Percentiles rank a stretch among this genome's conserved stretches.
Conservation (phyloP, 2,113 vertebrate species). For the Datnioides undecimradiatus region DNA sequence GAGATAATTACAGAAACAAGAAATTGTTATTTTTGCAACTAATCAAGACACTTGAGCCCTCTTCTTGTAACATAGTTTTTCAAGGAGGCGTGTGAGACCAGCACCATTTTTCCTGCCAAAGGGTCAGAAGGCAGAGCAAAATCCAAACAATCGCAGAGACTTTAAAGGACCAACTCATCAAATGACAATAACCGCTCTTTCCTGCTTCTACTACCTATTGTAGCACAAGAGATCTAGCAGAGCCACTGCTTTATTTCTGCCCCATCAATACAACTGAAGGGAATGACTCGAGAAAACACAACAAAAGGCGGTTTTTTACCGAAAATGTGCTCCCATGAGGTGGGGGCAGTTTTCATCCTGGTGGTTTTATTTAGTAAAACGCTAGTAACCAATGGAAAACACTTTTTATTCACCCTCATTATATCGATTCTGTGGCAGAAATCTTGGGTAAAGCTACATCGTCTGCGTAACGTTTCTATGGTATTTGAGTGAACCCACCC, state of each 20-base stretch:
- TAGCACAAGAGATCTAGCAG: too few species aligned
- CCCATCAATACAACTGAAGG: not conserved
- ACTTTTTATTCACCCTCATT: not conserved
- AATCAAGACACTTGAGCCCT: slow-evolving; percentile 57
- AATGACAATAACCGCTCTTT: too few species aligned
- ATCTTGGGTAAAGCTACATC: too few species aligned
- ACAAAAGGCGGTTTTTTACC: not conserved
- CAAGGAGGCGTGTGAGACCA: slow-evolving; percentile 26
- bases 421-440: not conserved
- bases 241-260: too few species aligned
- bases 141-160: too few species aligned
- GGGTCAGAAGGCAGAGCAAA: too few species aligned
- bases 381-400: too few species aligned
- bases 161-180: too few species aligned
- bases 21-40: slow-evolving; percentile 46
- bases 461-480: too few species aligned
- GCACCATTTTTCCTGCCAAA: not conserved
- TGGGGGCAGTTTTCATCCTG: not conserved
- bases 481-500: not conserved
- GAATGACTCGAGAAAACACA: not conserved
- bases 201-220: too few species aligned
- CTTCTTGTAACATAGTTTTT: slow-evolving; percentile 27
- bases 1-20: slow-evolving; percentile 12
- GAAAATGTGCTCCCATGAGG: not conserved
- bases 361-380: too few species aligned